Base-by-base conservation (phyloP, 2,113 vertebrate species). In the Aptenodytes forsteri region DNA sequence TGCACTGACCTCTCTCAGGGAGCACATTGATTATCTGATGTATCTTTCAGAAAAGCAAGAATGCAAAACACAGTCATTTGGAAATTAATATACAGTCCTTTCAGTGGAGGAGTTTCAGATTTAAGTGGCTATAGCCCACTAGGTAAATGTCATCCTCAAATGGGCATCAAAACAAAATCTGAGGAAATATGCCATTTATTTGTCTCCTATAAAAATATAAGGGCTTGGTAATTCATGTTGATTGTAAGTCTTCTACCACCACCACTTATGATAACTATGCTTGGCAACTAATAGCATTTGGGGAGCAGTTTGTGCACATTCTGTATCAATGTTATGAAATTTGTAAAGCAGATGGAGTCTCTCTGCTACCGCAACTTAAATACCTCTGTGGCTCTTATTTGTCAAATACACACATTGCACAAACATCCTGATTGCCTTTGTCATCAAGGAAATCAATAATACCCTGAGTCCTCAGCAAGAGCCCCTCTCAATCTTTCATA, bases 261-360 rank as follows among this genome's bases (percentile, higher is more conserved):
- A 40, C 16, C 50, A 46, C 84, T 92, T 88, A 23, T 13, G 84
- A 66, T 73, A 76, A 83, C 58, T 32, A 40, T 90, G 75, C 96
- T 97, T 98, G 96, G 89, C 92, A 97, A 90, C 6, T 47, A 81
- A 46, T 40, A 79, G 95, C 36, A 54, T 96, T 97, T 95, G 92
- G 84, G 59, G 97, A 95, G 93, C 96, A 91, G 82, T 97, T 93
- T 95, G 30, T 93, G 87, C 94, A 90, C 82, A 90, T 96, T 94
- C 97, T 90, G 76, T 90, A 96, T 93, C 97, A 96, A 67, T 82
- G 89, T 96, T 97, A 94, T 82, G 93, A 97, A 96, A 98, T 97
- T 87, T 94, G 87, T 54, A 66, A 97, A 97, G 93, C 98, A 98
- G 97, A 97, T 98, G 97, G 94, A 97, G 93, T 81, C 46, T 82